Evolutionary conservation across 92 coral and sea anemone genomes (phyloP), one percentile per base, ranked within the genome.

Genomic region (Diadumene lineata): DNA sequence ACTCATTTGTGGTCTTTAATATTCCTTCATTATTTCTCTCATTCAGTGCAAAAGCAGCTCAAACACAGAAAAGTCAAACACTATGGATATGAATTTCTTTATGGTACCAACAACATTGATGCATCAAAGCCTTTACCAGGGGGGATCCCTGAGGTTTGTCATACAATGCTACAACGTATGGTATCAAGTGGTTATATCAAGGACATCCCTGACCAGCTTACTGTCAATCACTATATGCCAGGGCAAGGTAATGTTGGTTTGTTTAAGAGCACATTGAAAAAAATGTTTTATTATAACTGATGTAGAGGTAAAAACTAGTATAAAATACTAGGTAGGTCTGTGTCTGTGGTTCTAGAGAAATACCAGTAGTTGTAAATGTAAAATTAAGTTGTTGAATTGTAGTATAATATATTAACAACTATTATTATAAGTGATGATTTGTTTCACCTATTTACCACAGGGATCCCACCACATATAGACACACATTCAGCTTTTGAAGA

Each of bases 401-500:
- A n/a, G n/a, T n/a, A n/a, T n/a, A n/a, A n/a, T n/a, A n/a, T n/a
- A n/a, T n/a, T n/a, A n/a, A n/a, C n/a, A n/a, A n/a, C n/a, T n/a
- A n/a, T n/a, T n/a, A n/a, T 13, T 38, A 38, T 38, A 13, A 6
- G 48, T 38, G 48, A 13, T 38, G 13, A 38, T 38, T 13, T 38
- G 7, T 38, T 4, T 38, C 13, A 13, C 13, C 13, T 38, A 38
- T 38, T 13, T 38, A 38, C 57, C 24, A 22, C 56, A 93, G 98
- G 98, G 24, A 94, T 94, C 31, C 98, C 98, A 33, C 98, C 98
- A 30, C 98, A 94, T 57, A 70, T 94, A 34, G 98, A 94, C 76
- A 94, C 98, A 1, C 98, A 94, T 77, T 94, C 98, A 6, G 98
- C 97, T 26, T 94, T 94, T 88, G 97, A 94, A 68, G 92, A 89